Evolutionary conservation across 37 sponge, comb jelly and placozoan genomes (phyloP).

Genomic region (Beroe forskalii): DNA sequence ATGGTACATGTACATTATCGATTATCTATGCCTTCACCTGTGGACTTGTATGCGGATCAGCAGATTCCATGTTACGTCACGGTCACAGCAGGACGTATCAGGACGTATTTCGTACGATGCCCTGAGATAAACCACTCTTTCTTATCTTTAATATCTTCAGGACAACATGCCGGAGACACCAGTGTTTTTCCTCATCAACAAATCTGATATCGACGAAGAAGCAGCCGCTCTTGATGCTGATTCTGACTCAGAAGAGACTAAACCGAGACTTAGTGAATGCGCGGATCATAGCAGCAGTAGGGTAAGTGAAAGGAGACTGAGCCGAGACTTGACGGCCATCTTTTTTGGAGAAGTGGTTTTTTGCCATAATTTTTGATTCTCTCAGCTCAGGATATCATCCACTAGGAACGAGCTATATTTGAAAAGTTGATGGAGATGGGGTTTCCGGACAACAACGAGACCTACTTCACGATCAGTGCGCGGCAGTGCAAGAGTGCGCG

Average conservation of each 20-base stretch:
- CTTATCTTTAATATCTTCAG: background rate
- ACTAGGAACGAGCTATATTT: background rate
- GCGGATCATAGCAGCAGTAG: background rate
- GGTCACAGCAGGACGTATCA: too few species aligned
- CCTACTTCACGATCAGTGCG: conserved; percentile 36
- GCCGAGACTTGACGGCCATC: background rate
- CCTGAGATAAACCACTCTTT: too few species aligned
- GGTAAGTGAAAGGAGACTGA: background rate
- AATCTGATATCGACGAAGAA: conserved; percentile 51
- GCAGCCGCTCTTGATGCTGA: conserved; percentile 55
- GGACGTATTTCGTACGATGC: too few species aligned
- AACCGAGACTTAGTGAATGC: conserved; percentile 19
- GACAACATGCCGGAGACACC: conserved; percentile 33
- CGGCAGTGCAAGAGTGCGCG: conserved; percentile 53
- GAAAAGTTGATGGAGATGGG: conserved; percentile 60
- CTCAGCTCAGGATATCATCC: too few species aligned
- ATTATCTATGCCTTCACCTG: too few species aligned
- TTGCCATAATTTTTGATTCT: background rate
- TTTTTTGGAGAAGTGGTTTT: background rate
- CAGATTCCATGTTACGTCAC: too few species aligned
- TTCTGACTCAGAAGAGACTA: conserved; percentile 50
- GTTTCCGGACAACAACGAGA: conserved; percentile 18
- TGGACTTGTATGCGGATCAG: too few species aligned
- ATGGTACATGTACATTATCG: too few species aligned
- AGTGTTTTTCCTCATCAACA: conserved; percentile 26